Percentiles rank a stretch among this genome's conserved stretches.
phyloP scores from a whole-genome alignment of 2,888 invertebrate genomes.

The Cephus runcator region DNA sequence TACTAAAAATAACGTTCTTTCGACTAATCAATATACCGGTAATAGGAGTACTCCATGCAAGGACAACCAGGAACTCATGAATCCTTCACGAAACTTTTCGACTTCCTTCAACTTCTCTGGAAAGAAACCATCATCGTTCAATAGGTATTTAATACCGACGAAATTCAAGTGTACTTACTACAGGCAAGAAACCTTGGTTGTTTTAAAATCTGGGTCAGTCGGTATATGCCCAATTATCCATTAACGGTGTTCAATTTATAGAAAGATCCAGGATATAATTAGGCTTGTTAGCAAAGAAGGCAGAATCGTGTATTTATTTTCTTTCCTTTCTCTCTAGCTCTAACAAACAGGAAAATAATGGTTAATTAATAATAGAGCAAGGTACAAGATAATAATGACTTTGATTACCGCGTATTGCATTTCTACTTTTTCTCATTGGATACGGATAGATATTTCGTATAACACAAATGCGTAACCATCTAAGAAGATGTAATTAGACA shows the following conservation, averaged over 20 bases:
- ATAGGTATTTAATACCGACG: background rate
- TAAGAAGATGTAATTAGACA: background rate
- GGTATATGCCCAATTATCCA: background rate
- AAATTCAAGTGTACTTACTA: background rate
- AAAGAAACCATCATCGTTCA: background rate
- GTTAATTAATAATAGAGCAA: background rate
- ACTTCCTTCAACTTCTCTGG: background rate
- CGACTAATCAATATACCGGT: background rate
- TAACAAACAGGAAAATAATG: background rate
- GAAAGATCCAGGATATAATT: background rate
- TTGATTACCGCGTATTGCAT: background rate
- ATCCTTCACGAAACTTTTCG: background rate
- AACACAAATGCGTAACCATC: background rate
- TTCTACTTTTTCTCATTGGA: background rate
- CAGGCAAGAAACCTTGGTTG: background rate
- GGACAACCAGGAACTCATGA: background rate
- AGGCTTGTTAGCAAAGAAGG: background rate
- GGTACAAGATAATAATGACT: background rate
- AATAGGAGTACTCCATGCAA: background rate
- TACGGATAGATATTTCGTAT: background rate
- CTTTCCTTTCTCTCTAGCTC: background rate
- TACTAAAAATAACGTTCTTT: background rate
- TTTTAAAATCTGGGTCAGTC: background rate
- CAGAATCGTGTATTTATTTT: background rate
- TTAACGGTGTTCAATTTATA: background rate